Base-by-base conservation (phyloP, 2,113 vertebrate genomes). In the Corapipo altera region DNA sequence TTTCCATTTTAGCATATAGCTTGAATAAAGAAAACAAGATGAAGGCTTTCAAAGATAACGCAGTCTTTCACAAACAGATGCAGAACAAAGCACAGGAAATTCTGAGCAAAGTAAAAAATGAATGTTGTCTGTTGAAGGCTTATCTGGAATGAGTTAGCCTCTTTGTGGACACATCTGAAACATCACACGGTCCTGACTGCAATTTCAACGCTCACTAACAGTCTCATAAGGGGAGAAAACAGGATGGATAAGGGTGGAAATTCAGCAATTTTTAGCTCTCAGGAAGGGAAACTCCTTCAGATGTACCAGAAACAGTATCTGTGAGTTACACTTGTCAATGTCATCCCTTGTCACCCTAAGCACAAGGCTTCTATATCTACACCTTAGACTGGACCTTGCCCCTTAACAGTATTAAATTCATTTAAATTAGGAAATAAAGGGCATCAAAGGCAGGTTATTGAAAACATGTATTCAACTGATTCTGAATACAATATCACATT, bases 71-170 rank as follows among this genome's bases (percentile, higher is more conserved):
- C 61, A 96, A 92, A 88, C 93, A 96, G 85, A 96, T 92, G 95
- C 85, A 95, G 95, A 97, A 96, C 93, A 97, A 97, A 97, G 95
- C 57, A 92, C 90, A 96, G 95, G 95, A 96, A 97, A 97, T 96
- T 96, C 95, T 91, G 85, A 93, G 85, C 92, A 88, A 97, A 95
- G 82, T 87, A 57, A 93, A 93, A 96, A 96, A 95, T 88, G 55
- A 84, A 80, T 58, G 64, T 92, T 95, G 95, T 61, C 95, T 92
- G 72, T 92, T 92, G 79, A 37, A 52, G 72, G 69, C 93, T 95
- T 97, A 95, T 95, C 93, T 96, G 88, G 92, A 97, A 96, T 5
- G 72, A 96, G 93, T 94, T 94, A 94, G 85, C 88, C 93, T 92
- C 92, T 95, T 69, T 78, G 79, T 87, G 93, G 95, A 94, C 95